A percentile compares a stretch with the other conserved stretches of the same genome.
Conservation (phyloP, 2,888 invertebrate species). For the Congeria kusceri region DNA sequence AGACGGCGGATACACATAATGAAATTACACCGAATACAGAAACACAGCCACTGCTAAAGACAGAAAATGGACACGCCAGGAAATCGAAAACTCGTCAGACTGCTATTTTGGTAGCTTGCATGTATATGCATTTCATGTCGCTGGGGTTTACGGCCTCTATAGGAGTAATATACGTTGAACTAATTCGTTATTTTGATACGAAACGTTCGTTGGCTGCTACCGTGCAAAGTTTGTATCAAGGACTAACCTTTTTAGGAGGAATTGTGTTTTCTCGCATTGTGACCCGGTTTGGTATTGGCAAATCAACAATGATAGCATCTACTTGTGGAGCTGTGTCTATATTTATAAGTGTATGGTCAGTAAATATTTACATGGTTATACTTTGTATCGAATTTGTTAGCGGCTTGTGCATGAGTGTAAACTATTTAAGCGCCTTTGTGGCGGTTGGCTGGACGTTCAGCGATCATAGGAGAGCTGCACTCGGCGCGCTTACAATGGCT, state of each 20-base stretch:
- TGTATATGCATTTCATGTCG: slow-evolving; percentile 42
- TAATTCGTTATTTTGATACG: slow-evolving; percentile 35
- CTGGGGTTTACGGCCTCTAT: slow-evolving; percentile 23
- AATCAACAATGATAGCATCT: slow-evolving; percentile 26
- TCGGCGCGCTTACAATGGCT: slow-evolving; percentile 31
- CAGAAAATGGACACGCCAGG: too few species aligned
- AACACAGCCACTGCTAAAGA: too few species aligned
- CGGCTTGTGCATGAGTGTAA: slow-evolving; percentile 33
- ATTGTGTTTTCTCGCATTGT: slow-evolving; percentile 32
- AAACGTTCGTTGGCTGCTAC: slow-evolving; percentile 31
- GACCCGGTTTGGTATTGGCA: slow-evolving; percentile 26
- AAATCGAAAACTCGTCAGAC: slow-evolving; percentile 17
- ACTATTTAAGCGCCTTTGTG: slow-evolving; percentile 32
- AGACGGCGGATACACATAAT: too few species aligned
- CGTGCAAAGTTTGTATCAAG: slow-evolving; percentile 39
- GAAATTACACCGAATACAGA: too few species aligned
- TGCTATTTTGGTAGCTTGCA: slow-evolving; percentile 23
- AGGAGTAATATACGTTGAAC: slow-evolving; percentile 47
- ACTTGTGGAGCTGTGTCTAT: slow-evolving; percentile 8
- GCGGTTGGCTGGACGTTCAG: slow-evolving; percentile 36
- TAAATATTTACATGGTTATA: slow-evolving; percentile 43
- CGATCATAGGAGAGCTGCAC: slow-evolving; percentile 21
- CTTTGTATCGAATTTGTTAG: slow-evolving; percentile 27
- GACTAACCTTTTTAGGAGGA: slow-evolving; percentile 35
- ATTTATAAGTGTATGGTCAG: slow-evolving; percentile 29